These are phyloP conservation scores for Ichneumoninae sp. DNA, from an alignment of 2,888 invertebrate genomes.

Conservation along the genomic window DNA sequence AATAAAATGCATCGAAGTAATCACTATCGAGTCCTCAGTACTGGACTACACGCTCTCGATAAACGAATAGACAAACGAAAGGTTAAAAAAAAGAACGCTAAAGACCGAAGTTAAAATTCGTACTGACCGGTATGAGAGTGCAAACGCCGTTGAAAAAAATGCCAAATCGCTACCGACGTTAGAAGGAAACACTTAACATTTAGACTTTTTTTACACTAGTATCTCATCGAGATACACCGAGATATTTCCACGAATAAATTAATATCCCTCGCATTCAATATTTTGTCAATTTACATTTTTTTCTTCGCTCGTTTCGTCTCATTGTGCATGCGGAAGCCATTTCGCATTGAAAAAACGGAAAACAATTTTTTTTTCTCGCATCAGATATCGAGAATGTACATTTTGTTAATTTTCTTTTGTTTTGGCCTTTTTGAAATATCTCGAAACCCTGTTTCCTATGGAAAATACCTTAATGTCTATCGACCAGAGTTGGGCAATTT, in stretches of 20 bases:
- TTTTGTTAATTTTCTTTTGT: slow-evolving; percentile 11
- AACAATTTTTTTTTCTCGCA: slow-evolving; percentile 22
- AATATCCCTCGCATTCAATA: slow-evolving; percentile 41
- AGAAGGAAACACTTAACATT: slow-evolving; percentile 54
- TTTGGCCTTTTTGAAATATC: slow-evolving; percentile 46
- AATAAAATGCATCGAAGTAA: slow-evolving; percentile 29
- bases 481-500: slow-evolving; percentile 15
- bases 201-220: slow-evolving; percentile 39
- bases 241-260: slow-evolving; percentile 51
- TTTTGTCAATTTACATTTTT: slow-evolving; percentile 14
- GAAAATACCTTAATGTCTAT: slow-evolving; percentile 34
- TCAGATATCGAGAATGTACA: slow-evolving; percentile 4
- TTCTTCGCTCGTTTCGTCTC: slow-evolving; percentile 28
- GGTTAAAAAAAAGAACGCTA: slow-evolving; percentile 4
- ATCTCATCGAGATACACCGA: slow-evolving; percentile 44
- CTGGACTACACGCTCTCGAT: background rate
- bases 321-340: slow-evolving; percentile 41
- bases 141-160: slow-evolving; percentile 24
- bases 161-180: slow-evolving; percentile 46
- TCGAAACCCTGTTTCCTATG: slow-evolving; percentile 65
- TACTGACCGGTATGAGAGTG: background rate
- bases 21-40: slow-evolving; percentile 12
- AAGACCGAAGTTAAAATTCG: slow-evolving; percentile 3
- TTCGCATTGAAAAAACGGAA: slow-evolving; percentile 21
- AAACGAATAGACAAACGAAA: background rate